Percentiles rank a stretch among this genome's conserved stretches.
These are phyloP conservation scores for Rhynchonycteris naso DNA, from an alignment of 2,797 vertebrate species.

Conservation along the genomic window DNA sequence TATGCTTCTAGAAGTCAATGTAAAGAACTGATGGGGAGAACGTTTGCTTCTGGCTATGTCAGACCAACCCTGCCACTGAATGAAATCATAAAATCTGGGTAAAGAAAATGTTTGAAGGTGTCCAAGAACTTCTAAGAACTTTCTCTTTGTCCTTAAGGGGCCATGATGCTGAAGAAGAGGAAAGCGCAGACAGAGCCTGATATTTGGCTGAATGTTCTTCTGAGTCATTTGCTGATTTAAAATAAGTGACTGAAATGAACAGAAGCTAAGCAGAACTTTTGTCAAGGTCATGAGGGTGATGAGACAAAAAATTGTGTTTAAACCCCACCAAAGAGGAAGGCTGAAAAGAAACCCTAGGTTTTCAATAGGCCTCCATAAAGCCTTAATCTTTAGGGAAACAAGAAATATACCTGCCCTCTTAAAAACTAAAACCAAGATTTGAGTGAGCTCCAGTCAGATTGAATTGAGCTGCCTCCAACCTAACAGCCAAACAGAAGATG, in stretches of 20 bases:
- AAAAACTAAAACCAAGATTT: background rate
- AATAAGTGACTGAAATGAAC: background rate
- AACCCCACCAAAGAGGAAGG: background rate
- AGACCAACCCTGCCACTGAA: background rate
- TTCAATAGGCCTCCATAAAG: background rate
- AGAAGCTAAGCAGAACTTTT: constrained; percentile 2
- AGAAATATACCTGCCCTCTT: constrained; percentile 37
- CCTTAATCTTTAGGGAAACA: background rate
- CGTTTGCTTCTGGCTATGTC: background rate
- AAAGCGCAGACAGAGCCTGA: background rate
- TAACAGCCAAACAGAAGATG: constrained; percentile 42
- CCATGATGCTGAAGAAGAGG: background rate
- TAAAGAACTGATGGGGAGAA: background rate
- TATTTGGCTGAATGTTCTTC: constrained; percentile 30
- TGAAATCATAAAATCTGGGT: background rate
- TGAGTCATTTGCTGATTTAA: constrained; percentile 22
- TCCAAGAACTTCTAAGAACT: background rate
- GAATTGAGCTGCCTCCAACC: constrained; percentile 37
- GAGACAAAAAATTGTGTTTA: background rate
- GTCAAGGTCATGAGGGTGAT: background rate
- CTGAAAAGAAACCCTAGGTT: background rate
- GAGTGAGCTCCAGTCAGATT: constrained; percentile 50
- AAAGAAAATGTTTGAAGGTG: background rate
- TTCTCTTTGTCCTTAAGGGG: background rate
- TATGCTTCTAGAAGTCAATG: background rate